Conservation (phyloP, 2,113 vertebrate genomes). For the Gobio gobio region DNA sequence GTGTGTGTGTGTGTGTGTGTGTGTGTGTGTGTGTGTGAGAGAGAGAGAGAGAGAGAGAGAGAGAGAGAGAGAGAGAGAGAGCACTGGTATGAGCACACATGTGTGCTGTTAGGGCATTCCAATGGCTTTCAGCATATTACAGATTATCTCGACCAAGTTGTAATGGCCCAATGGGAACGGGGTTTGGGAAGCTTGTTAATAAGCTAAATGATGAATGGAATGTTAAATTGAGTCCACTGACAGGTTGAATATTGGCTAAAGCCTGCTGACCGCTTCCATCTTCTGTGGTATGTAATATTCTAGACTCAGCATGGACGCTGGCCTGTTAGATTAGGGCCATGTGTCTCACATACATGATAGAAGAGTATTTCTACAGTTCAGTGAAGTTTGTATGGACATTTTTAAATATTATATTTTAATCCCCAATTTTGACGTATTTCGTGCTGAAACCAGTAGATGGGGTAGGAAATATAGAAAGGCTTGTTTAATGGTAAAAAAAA, state of each 20-base stretch:
- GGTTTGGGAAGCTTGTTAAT: slow-evolving; percentile 47
- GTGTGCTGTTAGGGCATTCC: slow-evolving; percentile 46
- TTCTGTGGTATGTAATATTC: slow-evolving; percentile 19
- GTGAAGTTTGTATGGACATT: background rate
- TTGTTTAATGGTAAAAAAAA: too few species aligned
- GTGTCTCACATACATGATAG: background rate
- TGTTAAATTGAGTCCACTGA: slow-evolving; percentile 48
- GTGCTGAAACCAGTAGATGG: background rate
- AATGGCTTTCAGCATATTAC: slow-evolving; percentile 46
- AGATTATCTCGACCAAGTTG: slow-evolving; percentile 31
- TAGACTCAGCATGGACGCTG: background rate
- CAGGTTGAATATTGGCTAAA: slow-evolving; percentile 46
- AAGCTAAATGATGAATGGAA: slow-evolving; percentile 53
- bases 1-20: slow-evolving; percentile 18
- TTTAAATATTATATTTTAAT: background rate
- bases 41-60: too few species aligned
- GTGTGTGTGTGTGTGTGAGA: background rate
- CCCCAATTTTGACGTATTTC: background rate
- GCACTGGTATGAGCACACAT: background rate
- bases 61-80: too few species aligned
- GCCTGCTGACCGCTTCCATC: slow-evolving; percentile 15
- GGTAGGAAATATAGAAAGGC: too few species aligned
- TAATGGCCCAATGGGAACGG: slow-evolving; percentile 26
- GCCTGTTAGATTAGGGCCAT: background rate
- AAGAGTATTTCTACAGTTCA: background rate